These are phyloP conservation scores for Platycnemis pennipes DNA, from an alignment of 2,888 invertebrate species.

Conservation along the genomic window DNA sequence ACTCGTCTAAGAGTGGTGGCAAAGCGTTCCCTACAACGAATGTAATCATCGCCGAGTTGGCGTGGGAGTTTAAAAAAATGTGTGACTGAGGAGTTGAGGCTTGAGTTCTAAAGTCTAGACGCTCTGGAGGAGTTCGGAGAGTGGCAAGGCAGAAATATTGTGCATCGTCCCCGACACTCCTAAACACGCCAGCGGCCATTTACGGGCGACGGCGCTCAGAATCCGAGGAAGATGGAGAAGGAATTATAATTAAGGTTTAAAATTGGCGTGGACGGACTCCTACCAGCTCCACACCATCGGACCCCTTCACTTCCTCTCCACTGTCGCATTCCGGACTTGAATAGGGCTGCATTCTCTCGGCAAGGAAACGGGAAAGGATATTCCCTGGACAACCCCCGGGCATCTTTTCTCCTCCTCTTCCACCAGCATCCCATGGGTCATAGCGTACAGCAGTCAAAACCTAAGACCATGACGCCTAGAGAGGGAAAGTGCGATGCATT, in stretches of 20 bases:
- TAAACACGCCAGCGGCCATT: background rate
- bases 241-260: slow-evolving; percentile 24
- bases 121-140: background rate
- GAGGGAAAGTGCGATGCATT: too few relatives aligned
- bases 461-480: too few relatives aligned
- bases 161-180: background rate
- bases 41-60: background rate
- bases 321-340: background rate
- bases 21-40: background rate
- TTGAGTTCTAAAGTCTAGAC: background rate
- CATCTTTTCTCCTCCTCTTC: background rate
- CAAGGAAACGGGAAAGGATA: background rate
- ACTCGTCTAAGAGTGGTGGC: background rate
- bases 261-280: background rate
- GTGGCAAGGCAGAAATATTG: background rate
- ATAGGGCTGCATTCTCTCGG: background rate
- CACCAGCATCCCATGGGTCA: too few relatives aligned
- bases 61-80: background rate
- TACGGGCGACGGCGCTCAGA: background rate
- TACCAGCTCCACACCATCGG: background rate
- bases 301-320: background rate
- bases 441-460: too few relatives aligned
- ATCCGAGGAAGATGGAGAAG: background rate
- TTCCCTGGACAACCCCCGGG: background rate
- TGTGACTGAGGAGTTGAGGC: background rate